Percentiles rank a stretch among this genome's conserved stretches.
These are phyloP conservation scores for Parelbella ahira DNA, from an alignment of 2,888 invertebrate genomes.

Conservation along the genomic window DNA sequence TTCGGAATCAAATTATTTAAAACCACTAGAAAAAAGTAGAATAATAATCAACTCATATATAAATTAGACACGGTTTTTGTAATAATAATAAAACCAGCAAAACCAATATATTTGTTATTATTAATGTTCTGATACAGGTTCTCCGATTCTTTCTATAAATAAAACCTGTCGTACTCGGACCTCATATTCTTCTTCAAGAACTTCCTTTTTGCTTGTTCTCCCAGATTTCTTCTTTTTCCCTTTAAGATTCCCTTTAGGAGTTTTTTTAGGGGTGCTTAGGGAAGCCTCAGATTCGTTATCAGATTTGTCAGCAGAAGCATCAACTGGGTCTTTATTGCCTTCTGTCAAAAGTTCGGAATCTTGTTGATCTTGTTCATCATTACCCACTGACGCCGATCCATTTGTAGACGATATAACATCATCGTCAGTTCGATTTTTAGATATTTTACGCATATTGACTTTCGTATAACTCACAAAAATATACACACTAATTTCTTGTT, in stretches of 20 bases:
- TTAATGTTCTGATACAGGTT: no score
- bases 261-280: slow-evolving; percentile 41
- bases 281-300: slow-evolving; percentile 29
- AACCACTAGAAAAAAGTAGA: no score
- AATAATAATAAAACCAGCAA: no score
- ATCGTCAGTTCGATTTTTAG: slow-evolving; percentile 67
- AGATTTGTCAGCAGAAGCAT: slow-evolving; percentile 22
- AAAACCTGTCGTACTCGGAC: no score
- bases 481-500: not conserved
- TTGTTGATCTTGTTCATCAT: slow-evolving; percentile 32
- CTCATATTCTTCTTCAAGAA: slow-evolving; percentile 75
- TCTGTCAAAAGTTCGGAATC: slow-evolving; percentile 40
- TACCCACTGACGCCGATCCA: slow-evolving; percentile 61
- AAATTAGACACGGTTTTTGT: no score
- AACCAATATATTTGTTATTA: no score
- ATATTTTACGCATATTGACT: slow-evolving; percentile 65
- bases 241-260: slow-evolving; percentile 45
- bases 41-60: no score
- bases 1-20: no score
- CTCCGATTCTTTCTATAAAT: no score
- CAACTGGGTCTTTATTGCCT: slow-evolving; percentile 34
- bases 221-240: slow-evolving; percentile 57
- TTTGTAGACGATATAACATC: slow-evolving; percentile 72
- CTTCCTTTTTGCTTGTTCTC: slow-evolving; percentile 40
- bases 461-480: slow-evolving; percentile 23